Evolutionary conservation across 2,888 invertebrate genomes (phyloP), one percentile per base, ranked within the genome.

Genomic region (Aquatica leii): DNA sequence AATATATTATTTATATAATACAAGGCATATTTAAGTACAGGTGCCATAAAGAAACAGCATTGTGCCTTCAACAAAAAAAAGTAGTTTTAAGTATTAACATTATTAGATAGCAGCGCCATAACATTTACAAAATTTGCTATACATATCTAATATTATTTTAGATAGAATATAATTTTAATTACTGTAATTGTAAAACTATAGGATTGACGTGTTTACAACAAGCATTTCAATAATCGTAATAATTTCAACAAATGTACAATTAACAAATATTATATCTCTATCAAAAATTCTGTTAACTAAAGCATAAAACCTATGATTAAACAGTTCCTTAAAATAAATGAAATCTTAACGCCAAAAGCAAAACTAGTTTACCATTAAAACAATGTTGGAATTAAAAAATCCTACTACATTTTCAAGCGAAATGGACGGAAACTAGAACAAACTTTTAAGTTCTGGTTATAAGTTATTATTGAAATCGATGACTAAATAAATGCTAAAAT

Each of bases 1-100:
- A 52, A 52, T 52, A 73, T 66, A 62, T 66, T 62, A 63, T 63
- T 53, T 60, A 48, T 66, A 66, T 63, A 66, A 62, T 63, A 66
- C 63, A 60, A 66, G 66, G 66, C 63, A 21, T 55, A 66, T 63
- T 24, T 66, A 66, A 66, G 63, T 66, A 66, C 65, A 62, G 58
- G 65, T 65, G 65, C 65, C 65, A 61, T 65, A 65, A 61, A 61
- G 55, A 65, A 58, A 55, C 58, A 58, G 65, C 65, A 59, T 64
- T 64, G 65, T 65, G 65, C 62, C 51, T 59, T 53, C 50, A 65
- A 65, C 59, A 62, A 62, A 62, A 40, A 52, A 41, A 60, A 41
- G 52, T 31, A 35, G 15, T 51, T 1, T 35, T 40, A 41, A 35
- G 15, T 58, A 52, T 59, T 56, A 59, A 60, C 60, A 65, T 52